Evolutionary conservation across 1,140 invertebrate species (phyloP), one percentile per base, ranked within the genome.

Genomic region (Leptopilina boulardi): DNA sequence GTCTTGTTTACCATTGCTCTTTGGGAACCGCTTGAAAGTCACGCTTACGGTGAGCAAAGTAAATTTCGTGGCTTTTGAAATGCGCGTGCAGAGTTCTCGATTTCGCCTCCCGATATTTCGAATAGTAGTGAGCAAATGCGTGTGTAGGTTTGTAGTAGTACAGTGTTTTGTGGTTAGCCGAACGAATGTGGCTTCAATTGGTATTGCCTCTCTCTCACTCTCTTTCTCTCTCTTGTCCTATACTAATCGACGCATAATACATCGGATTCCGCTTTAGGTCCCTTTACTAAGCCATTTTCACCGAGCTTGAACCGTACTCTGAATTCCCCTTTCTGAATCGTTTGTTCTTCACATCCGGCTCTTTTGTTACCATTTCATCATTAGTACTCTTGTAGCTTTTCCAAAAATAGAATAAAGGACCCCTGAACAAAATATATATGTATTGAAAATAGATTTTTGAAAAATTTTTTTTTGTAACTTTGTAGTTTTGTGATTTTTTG

Each of bases 41-140:
- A 59, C 80, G 76, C 51, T 83, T 73, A 78, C 74, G 59, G 70
- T 66, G 76, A 66, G 79, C 74, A 85, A 84, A 87, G 87, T 86
- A 87, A 87, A 89, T 87, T 87, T 86, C 82, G 83, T 73, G 85
- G 83, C 75, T 81, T 80, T 76, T 72, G 80, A 82, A 86, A 85
- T 81, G 81, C 80, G 80, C 78, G 34, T 70, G 74, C 59, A 66
- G 77, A 81, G 80, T 80, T 76, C 54, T 56, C 41, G 54, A 38
- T n/a, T 70, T 26, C 74, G 21, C 66, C 74, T 54, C 56, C n/a
- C n/a, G 84, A 82, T 84, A 79, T 75, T 84, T 75, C 70, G 82
- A 78, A n/a, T n/a, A n/a, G n/a, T 82, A 85, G 83, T 84, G 85
- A 51, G 23, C 56, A 26, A 21, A 84, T 84, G 85, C 83, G 76